phyloP scores from a whole-genome alignment of 1,140 invertebrate species.

The Vanessa atalanta region DNA sequence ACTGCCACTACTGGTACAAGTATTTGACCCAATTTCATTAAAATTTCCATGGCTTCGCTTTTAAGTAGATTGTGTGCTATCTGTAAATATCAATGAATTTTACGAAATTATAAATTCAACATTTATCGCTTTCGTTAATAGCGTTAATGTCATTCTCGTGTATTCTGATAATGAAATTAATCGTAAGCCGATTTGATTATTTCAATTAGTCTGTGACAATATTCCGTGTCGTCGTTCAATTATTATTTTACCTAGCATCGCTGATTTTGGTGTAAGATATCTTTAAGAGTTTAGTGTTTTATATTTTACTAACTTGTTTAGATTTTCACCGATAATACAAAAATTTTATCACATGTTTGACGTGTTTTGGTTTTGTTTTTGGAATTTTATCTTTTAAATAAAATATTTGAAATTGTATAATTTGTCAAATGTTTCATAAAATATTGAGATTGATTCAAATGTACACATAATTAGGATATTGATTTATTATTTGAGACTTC shows the following conservation, averaged over 20 bases:
- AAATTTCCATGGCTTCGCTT: constrained; percentile 18
- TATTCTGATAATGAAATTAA: constrained; percentile 14
- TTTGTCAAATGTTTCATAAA: no score
- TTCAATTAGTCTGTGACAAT: not conserved
- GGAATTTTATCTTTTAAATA: not conserved
- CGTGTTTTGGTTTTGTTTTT: no score
- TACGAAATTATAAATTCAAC: constrained; percentile 5
- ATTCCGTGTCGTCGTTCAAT: not conserved
- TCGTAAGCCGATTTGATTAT: not conserved
- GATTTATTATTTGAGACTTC: no score
- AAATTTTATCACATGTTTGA: no score
- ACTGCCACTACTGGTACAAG: constrained; percentile 7
- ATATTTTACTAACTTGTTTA: no score
- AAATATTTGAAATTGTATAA: not conserved
- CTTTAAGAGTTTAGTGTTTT: no score
- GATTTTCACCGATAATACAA: not conserved
- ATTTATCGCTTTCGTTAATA: constrained; percentile 15
- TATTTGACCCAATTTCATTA: constrained; percentile 30
- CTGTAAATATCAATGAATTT: constrained; percentile 23
- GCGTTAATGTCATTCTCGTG: constrained; percentile 13
- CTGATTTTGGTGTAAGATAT: not conserved
- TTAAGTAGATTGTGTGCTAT: constrained; percentile 22
- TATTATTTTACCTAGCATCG: not conserved
- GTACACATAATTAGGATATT: no score
- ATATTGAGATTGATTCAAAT: no score